Base-by-base conservation (phyloP, 2,888 invertebrate genomes). In the Falcaria lacertinaria region DNA sequence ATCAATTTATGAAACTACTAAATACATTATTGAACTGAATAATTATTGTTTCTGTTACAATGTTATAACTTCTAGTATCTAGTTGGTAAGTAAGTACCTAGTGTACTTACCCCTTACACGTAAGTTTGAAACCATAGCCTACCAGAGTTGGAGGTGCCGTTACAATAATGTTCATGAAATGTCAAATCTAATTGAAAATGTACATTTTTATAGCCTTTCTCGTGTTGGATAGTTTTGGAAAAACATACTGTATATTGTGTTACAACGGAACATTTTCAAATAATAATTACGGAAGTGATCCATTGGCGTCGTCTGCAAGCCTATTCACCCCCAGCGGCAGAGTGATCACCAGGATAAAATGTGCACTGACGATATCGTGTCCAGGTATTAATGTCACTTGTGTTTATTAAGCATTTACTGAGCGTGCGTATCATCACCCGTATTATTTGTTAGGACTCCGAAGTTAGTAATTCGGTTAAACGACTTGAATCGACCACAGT, bases 1-100 rank as follows among this genome's bases (percentile, higher is more conserved):
- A 81, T 81, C 80, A 79, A 83, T 80, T 84, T 80, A 82, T 81
- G 74, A 74, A 80, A 81, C 74, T 81, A 77, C 73, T 69, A 83
- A 85, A 84, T 85, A 85, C 74, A 86, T 77, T 75, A 80, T 74
- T 73, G 67, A 76, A 37, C 22, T 37, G 37, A 80, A 78, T 54
- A 52, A 56, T 53, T 45, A 48, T 43, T 41, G 14, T 38, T 43
- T 48, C 50, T 51, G 45, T 60, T n/a, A n/a, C n/a, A n/a, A n/a
- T n/a, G n/a, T n/a, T n/a, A n/a, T n/a, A n/a, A n/a, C n/a, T n/a
- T n/a, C n/a, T n/a, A n/a, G n/a, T n/a, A n/a, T n/a, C n/a, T n/a
- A n/a, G n/a, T n/a, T n/a, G n/a, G n/a, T n/a, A n/a, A n/a, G n/a
- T n/a, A n/a, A n/a, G n/a, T n/a, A n/a, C n/a, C n/a, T n/a, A n/a